Conservation (phyloP, 1,140 invertebrate species). For the Elymnias hypermnestra region DNA sequence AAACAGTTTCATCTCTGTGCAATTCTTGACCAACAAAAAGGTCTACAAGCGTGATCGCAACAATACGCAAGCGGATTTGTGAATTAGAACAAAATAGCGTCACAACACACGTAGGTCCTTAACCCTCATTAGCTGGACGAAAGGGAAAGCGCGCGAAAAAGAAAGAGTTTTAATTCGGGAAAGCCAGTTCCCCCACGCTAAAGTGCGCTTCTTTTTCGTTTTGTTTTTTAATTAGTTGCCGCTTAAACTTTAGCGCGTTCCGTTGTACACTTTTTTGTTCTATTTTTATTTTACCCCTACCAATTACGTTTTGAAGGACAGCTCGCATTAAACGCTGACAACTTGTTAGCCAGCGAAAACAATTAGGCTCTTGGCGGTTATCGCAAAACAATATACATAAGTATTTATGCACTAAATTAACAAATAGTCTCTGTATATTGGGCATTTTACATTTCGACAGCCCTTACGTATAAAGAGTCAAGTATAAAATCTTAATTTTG, state of each 20-base stretch:
- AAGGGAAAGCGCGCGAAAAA: conserved; percentile 64
- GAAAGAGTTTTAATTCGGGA: conserved; percentile 61
- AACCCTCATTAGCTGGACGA: conserved; percentile 66
- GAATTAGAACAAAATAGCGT: conserved; percentile 44
- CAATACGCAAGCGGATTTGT: conserved; percentile 31
- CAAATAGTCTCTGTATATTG: no score
- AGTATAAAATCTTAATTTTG: no score
- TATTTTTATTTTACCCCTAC: conserved; percentile 44
- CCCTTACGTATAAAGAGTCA: no score
- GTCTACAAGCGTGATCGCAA: conserved; percentile 3
- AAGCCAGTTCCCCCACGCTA: conserved; percentile 53
- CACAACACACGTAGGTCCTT: conserved; percentile 54
- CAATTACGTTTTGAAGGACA: conserved; percentile 46
- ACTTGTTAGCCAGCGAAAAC: conserved; percentile 28
- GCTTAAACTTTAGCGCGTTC: conserved; percentile 62
- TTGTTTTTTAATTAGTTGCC: conserved; percentile 70
- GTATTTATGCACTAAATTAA: no score
- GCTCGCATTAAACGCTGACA: conserved; percentile 39
- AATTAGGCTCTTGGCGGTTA: conserved; percentile 19
- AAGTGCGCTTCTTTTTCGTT: conserved; percentile 49
- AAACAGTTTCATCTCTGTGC: background rate
- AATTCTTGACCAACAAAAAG: background rate
- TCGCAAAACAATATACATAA: conserved; percentile 9
- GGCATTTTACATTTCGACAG: no score
- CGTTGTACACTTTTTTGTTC: conserved; percentile 45